These are phyloP conservation scores for Oegoconia quadripuncta DNA, from an alignment of 2,888 invertebrate genomes.

Conservation along the genomic window DNA sequence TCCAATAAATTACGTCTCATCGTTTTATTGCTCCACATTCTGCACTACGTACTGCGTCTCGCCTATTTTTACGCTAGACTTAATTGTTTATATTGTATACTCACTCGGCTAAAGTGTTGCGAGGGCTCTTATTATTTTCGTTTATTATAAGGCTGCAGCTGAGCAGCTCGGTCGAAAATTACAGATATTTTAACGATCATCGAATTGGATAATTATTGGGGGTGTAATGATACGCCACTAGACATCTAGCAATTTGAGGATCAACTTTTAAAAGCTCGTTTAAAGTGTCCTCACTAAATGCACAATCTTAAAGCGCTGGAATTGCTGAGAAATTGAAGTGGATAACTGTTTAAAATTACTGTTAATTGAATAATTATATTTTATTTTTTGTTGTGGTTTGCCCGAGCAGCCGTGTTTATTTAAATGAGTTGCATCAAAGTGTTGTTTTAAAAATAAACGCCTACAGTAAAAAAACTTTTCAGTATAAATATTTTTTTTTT, in stretches of 20 bases:
- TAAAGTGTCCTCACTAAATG: constrained; percentile 40
- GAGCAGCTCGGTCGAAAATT: constrained; percentile 53
- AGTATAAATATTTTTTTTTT: background rate
- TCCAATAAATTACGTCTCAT: constrained; percentile 29
- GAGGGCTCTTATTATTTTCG: constrained; percentile 50
- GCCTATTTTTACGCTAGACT: constrained; percentile 22
- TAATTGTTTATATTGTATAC: constrained; percentile 34
- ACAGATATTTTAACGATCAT: constrained; percentile 54
- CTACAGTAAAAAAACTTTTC: background rate
- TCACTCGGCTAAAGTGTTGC: constrained; percentile 46
- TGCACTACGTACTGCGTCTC: constrained; percentile 28
- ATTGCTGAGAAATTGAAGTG: constrained; percentile 33
- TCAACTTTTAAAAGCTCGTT: constrained; percentile 40
- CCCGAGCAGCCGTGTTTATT: constrained; percentile 4
- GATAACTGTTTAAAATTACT: constrained; percentile 37
- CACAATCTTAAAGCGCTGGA: constrained; percentile 36
- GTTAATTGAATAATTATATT: constrained; percentile 37
- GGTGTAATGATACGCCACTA: constrained; percentile 49
- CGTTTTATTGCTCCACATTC: constrained; percentile 25
- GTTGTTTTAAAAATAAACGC: background rate
- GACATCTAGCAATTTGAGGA: constrained; percentile 47
- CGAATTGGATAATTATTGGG: constrained; percentile 65
- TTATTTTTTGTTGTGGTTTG: constrained; percentile 15
- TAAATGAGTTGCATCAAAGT: constrained; percentile 1
- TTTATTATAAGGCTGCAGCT: constrained; percentile 39